Evolutionary conservation across 2,888 invertebrate species (phyloP).

Genomic region (Agrotis ipsilon): DNA sequence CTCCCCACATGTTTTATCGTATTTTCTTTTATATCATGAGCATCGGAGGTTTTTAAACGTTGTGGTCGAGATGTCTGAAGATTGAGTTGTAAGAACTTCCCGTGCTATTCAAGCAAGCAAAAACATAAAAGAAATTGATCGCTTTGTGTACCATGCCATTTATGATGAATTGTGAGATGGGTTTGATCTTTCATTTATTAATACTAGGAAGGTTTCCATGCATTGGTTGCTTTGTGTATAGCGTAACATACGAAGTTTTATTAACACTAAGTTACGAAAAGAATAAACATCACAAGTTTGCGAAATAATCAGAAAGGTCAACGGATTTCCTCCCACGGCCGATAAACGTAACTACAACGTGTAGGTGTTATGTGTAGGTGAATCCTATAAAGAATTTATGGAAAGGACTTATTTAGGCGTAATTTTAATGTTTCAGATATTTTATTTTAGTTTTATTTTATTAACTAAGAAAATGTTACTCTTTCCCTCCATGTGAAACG

Average conservation of each 20-base stretch:
- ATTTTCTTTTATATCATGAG: constrained; percentile 61
- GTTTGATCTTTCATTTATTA: constrained; percentile 31
- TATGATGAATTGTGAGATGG: constrained; percentile 42
- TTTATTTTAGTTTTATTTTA: no score
- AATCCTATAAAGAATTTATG: constrained; percentile 32
- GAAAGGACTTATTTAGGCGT: constrained; percentile 16
- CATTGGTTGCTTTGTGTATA: constrained; percentile 4
- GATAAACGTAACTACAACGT: constrained; percentile 46
- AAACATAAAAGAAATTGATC: constrained; percentile 53
- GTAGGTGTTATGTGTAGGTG: constrained; percentile 69
- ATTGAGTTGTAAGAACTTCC: constrained; percentile 64
- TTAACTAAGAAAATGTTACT: no score
- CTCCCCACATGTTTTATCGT: constrained; percentile 59
- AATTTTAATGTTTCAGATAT: neutral
- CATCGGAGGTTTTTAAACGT: constrained; percentile 55
- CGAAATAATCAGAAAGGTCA: constrained; percentile 65
- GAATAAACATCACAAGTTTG: constrained; percentile 43
- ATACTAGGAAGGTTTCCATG: constrained; percentile 1
- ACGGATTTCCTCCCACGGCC: constrained; percentile 67
- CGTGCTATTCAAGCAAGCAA: constrained; percentile 55
- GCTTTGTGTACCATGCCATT: constrained; percentile 43
- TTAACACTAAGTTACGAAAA: constrained; percentile 29
- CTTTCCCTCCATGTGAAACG: no score
- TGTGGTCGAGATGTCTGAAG: constrained; percentile 62
- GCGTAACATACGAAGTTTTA: constrained; percentile 24